These are phyloP conservation scores for Prostheceraeus crozeri DNA, from an alignment of 2,888 invertebrate genomes.

Conservation along the genomic window DNA sequence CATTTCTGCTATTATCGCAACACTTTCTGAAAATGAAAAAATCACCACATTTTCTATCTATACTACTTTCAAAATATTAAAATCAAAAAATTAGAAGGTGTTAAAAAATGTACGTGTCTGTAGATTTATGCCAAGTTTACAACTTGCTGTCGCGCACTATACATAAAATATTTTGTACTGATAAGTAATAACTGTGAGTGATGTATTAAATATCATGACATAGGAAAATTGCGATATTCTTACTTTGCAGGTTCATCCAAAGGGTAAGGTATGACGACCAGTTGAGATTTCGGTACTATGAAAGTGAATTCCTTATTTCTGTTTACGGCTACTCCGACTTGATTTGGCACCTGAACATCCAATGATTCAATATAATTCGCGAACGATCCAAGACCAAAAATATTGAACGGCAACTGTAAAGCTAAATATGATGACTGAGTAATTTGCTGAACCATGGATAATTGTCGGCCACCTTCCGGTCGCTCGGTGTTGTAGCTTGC, in stretches of 20 bases:
- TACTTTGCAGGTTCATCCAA: constrained; percentile 64
- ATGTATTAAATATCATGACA: too few species aligned
- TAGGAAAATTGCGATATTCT: too few species aligned
- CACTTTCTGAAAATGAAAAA: too few species aligned
- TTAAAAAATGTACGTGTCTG: too few species aligned
- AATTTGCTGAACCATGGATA: constrained; percentile 67
- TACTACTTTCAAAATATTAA: too few species aligned
- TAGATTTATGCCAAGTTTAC: too few species aligned
- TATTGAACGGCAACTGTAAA: constrained; percentile 84
- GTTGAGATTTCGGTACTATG: constrained; percentile 92
- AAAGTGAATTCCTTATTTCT: constrained; percentile 20
- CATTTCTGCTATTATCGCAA: too few species aligned
- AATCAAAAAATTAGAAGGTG: too few species aligned
- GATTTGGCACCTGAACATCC: constrained; percentile 64
- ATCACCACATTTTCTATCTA: too few species aligned
- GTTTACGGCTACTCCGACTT: background rate
- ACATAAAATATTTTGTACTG: too few species aligned
- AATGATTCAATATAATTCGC: constrained; percentile 91
- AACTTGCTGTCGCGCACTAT: too few species aligned
- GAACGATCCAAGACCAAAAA: constrained; percentile 92
- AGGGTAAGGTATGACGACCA: constrained; percentile 81
- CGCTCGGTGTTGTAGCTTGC: constrained; percentile 26
- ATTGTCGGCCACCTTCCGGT: constrained; percentile 23
- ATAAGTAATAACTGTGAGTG: too few species aligned
- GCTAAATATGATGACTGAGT: constrained; percentile 84